Base-by-base conservation (phyloP, 2,888 invertebrate species). In the Andricus curvator region DNA sequence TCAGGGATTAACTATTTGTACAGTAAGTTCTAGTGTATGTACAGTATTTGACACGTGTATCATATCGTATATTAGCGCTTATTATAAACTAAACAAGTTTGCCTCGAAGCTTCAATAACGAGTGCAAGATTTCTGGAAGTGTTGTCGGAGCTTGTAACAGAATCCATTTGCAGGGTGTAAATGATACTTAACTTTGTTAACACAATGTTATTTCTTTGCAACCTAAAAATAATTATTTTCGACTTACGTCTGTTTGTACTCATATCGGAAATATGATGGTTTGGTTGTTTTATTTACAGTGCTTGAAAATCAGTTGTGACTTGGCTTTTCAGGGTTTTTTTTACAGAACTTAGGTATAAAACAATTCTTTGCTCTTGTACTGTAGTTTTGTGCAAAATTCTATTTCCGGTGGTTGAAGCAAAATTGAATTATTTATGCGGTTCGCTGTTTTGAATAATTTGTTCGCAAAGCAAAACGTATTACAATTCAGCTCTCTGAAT, bases 1-100 rank as follows among this genome's bases (percentile, higher is more conserved):
- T 67, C n/a, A 41, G n/a, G 37, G 65, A 37, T 37, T 33, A 70
- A 56, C 37, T 74, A 74, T 74, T 74, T 74, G n/a, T 74, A 74
- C 70, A 70, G 29, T 51, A 4, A 70, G 25, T 56, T 33, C n/a
- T 74, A 74, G 33, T 74, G n/a, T 74, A 74, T 74, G 17, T 74
- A 74, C 74, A 74, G 29, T 74, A 74, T 74, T 74, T 74, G 33
- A 74, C 74, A 74, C 29, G 33, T 56, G 33, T 74, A 56, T 74
- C 33, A 64, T 64, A 25, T 29, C 4, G 3, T 17, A 22, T 25
- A 64, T 29, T 29, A 29, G 25, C 74, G 56, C 51, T 13, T 37
- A 74, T 33, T 56, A 74, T 56, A 13, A 56, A 74, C 33, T 56
- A 74, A 48, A 56, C 29, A 51, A 56, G 74, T 56, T 56, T 56